phyloP scores from a whole-genome alignment of 2,888 invertebrate species.

The Drosophila antonietae region DNA sequence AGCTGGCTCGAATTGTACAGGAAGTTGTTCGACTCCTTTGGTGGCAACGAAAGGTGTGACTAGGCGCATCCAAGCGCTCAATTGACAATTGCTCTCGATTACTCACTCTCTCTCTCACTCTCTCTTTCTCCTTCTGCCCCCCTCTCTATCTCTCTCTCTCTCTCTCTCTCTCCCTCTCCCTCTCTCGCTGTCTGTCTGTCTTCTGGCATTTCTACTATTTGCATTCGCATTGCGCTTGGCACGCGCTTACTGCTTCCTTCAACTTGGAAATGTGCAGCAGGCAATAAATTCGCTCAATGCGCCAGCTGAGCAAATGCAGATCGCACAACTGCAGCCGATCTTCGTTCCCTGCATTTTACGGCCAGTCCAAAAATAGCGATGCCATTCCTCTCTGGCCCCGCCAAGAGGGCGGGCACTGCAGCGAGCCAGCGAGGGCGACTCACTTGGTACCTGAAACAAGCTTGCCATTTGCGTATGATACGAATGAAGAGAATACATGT shows the following conservation, averaged over 20 bases:
- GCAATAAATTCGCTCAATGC: conserved; percentile 44
- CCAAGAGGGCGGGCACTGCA: background rate
- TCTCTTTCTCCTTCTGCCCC: conserved; percentile 5
- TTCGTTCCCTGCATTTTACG: conserved; percentile 32
- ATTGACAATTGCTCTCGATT: conserved; percentile 50
- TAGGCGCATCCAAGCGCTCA: conserved; percentile 41
- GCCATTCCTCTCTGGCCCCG: conserved; percentile 19
- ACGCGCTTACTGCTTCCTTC: conserved; percentile 67
- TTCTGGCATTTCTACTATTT: background rate
- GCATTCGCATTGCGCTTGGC: conserved; percentile 31
- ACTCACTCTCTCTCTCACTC: background rate
- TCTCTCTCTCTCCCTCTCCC: background rate
- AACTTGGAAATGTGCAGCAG: conserved; percentile 47
- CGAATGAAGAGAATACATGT: background rate
- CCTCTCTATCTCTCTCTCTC: background rate
- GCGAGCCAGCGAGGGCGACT: conserved; percentile 20
- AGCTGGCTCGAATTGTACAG: conserved; percentile 47
- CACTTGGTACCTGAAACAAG: conserved; percentile 30
- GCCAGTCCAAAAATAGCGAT: conserved; percentile 47
- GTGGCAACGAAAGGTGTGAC: conserved; percentile 44
- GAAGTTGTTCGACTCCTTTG: conserved; percentile 42
- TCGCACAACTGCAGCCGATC: conserved; percentile 32
- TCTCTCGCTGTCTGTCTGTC: background rate
- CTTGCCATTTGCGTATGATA: conserved; percentile 23
- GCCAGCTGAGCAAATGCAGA: conserved; percentile 45